Evolutionary conservation across 2,888 invertebrate genomes (phyloP).

Genomic region (Pharmacophagus antenor): DNA sequence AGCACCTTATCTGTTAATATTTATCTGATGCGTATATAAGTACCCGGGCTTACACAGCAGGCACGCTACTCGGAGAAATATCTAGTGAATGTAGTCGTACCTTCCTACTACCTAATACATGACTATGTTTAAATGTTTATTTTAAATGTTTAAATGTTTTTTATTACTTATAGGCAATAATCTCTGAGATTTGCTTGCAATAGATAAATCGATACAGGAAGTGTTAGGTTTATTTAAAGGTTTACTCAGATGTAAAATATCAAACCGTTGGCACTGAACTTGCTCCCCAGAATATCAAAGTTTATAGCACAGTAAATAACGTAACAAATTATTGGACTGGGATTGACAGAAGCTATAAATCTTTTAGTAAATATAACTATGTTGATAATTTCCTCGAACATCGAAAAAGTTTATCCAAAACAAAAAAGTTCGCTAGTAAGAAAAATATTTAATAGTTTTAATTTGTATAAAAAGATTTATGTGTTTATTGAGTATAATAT

Average conservation of each 20-base stretch:
- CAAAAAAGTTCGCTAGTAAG: background rate
- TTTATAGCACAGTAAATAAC: constrained; percentile 18
- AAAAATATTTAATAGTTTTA: background rate
- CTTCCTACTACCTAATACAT: background rate
- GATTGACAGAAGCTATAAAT: constrained; percentile 14
- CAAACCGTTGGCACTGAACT: constrained; percentile 14
- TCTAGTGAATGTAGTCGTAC: too few relatives aligned
- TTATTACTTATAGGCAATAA: constrained; percentile 17
- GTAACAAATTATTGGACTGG: background rate
- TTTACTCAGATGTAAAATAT: constrained; percentile 24
- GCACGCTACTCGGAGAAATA: too few relatives aligned
- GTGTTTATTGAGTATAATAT: too few relatives aligned
- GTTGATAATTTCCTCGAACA: background rate
- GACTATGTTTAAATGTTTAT: background rate
- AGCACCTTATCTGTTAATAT: too few relatives aligned
- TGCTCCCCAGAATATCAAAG: constrained; percentile 15
- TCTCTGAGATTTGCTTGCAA: constrained; percentile 6
- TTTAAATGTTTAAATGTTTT: background rate
- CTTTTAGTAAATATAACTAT: background rate
- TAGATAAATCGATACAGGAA: constrained; percentile 13
- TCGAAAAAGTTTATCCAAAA: background rate
- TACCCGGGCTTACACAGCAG: too few relatives aligned
- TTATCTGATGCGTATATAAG: too few relatives aligned
- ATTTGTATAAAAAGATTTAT: too few relatives aligned
- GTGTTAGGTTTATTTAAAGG: constrained; percentile 22